Percentiles rank a stretch among this genome's conserved stretches.
Conservation (phyloP, 2,113 vertebrate species). For the Grammomys surdaster region DNA sequence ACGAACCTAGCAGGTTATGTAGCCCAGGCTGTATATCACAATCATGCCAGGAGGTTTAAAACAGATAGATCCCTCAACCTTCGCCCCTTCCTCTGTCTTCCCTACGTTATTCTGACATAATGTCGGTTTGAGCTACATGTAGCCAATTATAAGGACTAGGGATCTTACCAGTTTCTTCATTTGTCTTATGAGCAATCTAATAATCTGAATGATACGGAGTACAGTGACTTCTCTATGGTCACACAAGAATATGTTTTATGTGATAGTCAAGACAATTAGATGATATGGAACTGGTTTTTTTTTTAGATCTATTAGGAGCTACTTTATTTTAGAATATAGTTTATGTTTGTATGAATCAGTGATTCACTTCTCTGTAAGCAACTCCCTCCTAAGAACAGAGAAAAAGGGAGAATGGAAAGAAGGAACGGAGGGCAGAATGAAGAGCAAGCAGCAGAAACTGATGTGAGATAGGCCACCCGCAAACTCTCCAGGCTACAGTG, state of each 20-base stretch:
- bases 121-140: background rate
- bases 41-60: background rate
- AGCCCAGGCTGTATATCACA: background rate
- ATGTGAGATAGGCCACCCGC: background rate
- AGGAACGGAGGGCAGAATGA: background rate
- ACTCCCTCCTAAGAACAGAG: constrained; percentile 30
- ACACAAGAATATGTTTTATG: background rate
- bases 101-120: background rate
- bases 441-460: background rate
- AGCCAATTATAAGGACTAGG: background rate
- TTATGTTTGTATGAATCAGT: constrained; percentile 22
- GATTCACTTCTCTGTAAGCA: background rate
- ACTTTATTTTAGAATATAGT: background rate
- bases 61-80: background rate
- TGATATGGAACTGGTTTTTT: constrained; percentile 25
- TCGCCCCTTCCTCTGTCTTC: background rate
- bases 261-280: constrained; percentile 7
- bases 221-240: background rate
- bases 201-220: constrained; percentile 34
- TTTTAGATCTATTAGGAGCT: background rate
- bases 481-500: background rate
- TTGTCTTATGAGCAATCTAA: background rate
- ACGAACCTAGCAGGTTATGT: constrained; percentile 18
- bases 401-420: background rate
- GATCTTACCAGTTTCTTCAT: constrained; percentile 9